These are phyloP conservation scores for Kuschelorhynchus macadamiae DNA, from an alignment of 2,888 invertebrate species.

Conservation along the genomic window DNA sequence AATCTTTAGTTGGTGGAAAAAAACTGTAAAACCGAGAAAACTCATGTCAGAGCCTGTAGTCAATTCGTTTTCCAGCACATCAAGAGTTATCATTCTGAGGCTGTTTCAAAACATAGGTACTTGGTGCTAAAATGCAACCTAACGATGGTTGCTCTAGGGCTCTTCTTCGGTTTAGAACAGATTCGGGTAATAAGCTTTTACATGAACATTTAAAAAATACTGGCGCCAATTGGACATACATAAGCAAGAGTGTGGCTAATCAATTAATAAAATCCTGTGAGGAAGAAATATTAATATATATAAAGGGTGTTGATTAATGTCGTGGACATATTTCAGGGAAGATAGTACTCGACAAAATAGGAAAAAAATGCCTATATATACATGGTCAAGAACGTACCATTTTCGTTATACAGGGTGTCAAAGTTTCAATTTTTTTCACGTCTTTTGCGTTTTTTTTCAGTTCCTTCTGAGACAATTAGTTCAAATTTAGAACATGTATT, in stretches of 20 bases:
- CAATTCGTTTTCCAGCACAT: conserved; percentile 1
- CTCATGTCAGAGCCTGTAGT: background rate
- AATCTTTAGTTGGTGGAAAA: background rate
- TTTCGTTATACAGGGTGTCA: too few relatives aligned
- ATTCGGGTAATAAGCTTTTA: background rate
- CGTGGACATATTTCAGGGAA: too few relatives aligned
- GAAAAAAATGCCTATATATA: too few relatives aligned
- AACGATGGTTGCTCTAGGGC: conserved; percentile 19
- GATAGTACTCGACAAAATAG: too few relatives aligned
- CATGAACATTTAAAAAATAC: conserved; percentile 16
- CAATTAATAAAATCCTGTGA: background rate
- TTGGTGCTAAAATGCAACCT: conserved; percentile 1
- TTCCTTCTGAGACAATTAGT: too few relatives aligned
- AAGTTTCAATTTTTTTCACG: too few relatives aligned
- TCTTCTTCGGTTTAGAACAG: conserved; percentile 7
- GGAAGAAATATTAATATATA: conserved; percentile 17
- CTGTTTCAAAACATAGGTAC: background rate
- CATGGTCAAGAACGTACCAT: too few relatives aligned
- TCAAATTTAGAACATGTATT: too few relatives aligned
- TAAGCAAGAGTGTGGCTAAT: conserved; percentile 2
- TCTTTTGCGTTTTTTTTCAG: too few relatives aligned
- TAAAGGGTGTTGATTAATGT: too few relatives aligned
- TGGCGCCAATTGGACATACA: background rate
- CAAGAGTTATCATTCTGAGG: conserved; percentile 6
- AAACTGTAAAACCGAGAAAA: background rate